phyloP scores from a whole-genome alignment of 1,140 invertebrate species.

The Ylistrum balloti region DNA sequence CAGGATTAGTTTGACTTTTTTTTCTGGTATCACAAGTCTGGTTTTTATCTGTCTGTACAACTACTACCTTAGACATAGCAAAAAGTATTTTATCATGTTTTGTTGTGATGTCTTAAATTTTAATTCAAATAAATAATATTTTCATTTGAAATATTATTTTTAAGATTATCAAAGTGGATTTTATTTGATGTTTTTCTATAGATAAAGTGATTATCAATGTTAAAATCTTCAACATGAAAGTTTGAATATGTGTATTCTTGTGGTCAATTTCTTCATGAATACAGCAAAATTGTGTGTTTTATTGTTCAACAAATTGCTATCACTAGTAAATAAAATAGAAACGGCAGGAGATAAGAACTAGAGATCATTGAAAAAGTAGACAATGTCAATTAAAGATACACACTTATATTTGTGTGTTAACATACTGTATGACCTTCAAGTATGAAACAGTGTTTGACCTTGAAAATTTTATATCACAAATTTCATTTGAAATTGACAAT shows the following conservation, averaged over 20 bases:
- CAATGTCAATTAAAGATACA: background rate
- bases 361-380: background rate
- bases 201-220: too few species aligned
- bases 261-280: background rate
- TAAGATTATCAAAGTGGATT: too few species aligned
- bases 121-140: background rate
- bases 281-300: background rate
- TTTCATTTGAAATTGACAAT: background rate
- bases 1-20: background rate
- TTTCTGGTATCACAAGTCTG: background rate
- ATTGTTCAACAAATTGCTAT: background rate
- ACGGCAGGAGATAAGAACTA: background rate
- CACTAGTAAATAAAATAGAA: background rate
- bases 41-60: background rate
- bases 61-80: background rate
- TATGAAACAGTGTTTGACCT: background rate
- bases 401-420: background rate
- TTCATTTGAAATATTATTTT: background rate
- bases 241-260: background rate
- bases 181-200: too few species aligned
- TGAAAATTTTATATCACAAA: background rate
- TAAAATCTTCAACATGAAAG: background rate
- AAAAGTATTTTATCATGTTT: background rate
- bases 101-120: background rate
- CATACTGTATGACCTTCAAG: background rate